Base-by-base conservation (phyloP, 2,888 invertebrate genomes). In the Octonoba sinensis region DNA sequence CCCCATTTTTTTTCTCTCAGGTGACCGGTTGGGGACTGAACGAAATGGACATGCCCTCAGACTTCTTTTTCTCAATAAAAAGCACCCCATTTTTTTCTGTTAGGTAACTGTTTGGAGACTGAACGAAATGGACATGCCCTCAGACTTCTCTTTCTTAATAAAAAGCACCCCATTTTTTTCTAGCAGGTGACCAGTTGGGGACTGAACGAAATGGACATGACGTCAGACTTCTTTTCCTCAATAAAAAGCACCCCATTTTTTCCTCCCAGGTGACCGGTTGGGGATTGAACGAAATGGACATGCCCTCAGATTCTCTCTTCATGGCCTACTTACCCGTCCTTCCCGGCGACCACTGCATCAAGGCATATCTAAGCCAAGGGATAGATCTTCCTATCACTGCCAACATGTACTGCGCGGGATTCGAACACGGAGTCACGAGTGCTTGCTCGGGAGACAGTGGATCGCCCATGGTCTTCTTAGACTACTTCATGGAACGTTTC, bases 161-260 rank as follows among this genome's bases (percentile, higher is more conserved):
- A n/a, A n/a, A n/a, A n/a, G n/a, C n/a, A n/a, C n/a, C n/a, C n/a
- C n/a, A 27, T 27, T 27, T 27, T 36, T 36, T 36, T 3, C 11
- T 8, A 1, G 6, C 24, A 79, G 85, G 73, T 85, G 3, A 83
- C 82, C 12, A 85, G 85, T 15, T 85, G 85, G 85, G 85, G 85
- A 27, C 44, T 70, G 36, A 83, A 51, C 13, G 83, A 84, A 54
- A 76, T 67, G 6, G 57, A 62, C 6, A 20, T 71, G 12, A 54
- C 46, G 4, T 73, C 85, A 0, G 57, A 47, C 0, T n/a, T n/a
- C n/a, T n/a, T n/a, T n/a, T n/a, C n/a, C n/a, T n/a, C n/a, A n/a
- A n/a, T n/a, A n/a, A n/a, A n/a, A n/a, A n/a, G n/a, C n/a, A n/a
- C n/a, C n/a, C n/a, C n/a, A 27, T 27, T 27, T 27, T 36, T 36